Base-by-base conservation (phyloP, 2,113 vertebrate species). In the Cephalopterus ornatus region DNA sequence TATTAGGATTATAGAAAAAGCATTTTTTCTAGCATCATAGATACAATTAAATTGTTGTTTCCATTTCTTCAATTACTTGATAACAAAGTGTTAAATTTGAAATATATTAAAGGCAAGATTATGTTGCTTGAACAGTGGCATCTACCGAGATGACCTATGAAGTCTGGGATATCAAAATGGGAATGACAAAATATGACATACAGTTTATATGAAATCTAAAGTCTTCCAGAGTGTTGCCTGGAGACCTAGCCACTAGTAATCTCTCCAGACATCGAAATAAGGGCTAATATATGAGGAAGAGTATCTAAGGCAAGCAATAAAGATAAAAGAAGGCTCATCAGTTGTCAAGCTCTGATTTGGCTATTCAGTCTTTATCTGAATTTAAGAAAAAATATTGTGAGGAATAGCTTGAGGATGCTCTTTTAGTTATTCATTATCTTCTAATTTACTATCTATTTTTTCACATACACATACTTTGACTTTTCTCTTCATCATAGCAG, bases 161-260 rank as follows among this genome's bases (percentile, higher is more conserved):
- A 94, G 27, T 67, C 72, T 83, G 42, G 74, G 47, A 77, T 46
- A 88, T 83, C 74, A 94, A 85, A 96, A 89, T 53, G 8, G 7
- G 46, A 92, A 94, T 83, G 88, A 94, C 59, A 91, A 93, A 92
- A 91, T 75, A 65, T 85, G 88, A 90, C 32, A 68, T 46, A 73
- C 11, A 76, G 83, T 94, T 95, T 92, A 82, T 88, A 79, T 46
- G 62, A 93, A 88, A 93, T 82, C 74, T 59, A 55, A 84, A 94
- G 49, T 41, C 61, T 93, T 78, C 77, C 35, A 75, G 32, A 81
- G 61, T 85, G 66, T 85, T 94, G 52, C 47, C 56, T 88, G 71
- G 89, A 95, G 88, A 95, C 81, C 44, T 72, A 82, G 21, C 16
- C 50, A 52, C 71, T 46, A 79, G 53, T 76, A 92, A 83, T 93